A percentile compares a stretch with the other conserved stretches of the same genome.
These are phyloP conservation scores for Phoeniculus purpureus DNA, from an alignment of 2,797 vertebrate species.

Conservation along the genomic window DNA sequence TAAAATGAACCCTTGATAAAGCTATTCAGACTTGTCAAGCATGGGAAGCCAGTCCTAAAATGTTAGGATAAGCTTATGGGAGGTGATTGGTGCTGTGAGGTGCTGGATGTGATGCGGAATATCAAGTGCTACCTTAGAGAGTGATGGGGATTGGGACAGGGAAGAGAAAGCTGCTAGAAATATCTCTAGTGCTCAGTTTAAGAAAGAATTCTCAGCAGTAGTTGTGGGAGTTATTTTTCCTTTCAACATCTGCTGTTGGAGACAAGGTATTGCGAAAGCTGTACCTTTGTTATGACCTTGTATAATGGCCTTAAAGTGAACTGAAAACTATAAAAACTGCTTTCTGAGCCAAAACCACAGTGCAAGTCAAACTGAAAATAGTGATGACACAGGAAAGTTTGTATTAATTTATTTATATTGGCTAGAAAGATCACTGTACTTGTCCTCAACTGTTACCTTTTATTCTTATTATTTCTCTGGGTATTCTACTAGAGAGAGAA, in stretches of 20 bases:
- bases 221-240: neutral
- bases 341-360: neutral
- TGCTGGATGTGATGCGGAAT: neutral
- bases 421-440: neutral
- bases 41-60: fast-evolving
- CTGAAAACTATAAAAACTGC: neutral
- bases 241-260: neutral
- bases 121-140: neutral
- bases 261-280: neutral
- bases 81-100: neutral
- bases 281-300: neutral
- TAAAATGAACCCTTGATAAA: conserved; percentile 13
- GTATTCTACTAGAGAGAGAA: neutral
- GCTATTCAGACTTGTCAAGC: neutral
- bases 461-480: neutral
- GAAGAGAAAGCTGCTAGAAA: neutral
- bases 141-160: neutral
- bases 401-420: neutral
- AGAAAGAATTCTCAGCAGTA: neutral
- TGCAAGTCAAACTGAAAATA: neutral
- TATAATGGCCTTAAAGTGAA: neutral
- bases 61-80: neutral
- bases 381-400: neutral
- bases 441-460: neutral
- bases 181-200: neutral